Base-by-base conservation (phyloP, 2,888 invertebrate genomes). In the Meganola albula region DNA sequence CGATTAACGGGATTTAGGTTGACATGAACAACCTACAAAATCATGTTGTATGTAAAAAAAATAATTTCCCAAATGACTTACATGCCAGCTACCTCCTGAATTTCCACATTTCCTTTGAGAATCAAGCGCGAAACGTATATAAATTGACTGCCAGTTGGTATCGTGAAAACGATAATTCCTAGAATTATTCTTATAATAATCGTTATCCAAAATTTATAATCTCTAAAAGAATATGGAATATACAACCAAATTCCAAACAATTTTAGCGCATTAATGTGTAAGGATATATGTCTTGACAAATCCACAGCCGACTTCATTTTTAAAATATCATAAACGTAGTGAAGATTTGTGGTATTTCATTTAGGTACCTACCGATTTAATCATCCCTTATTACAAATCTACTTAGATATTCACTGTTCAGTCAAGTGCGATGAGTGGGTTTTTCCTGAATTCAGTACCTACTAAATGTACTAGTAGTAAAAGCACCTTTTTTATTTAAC, bases 31-130 rank as follows among this genome's bases (percentile, higher is more conserved):
- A n/a, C n/a, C n/a, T n/a, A n/a, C n/a, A n/a, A n/a, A n/a, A n/a
- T n/a, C n/a, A n/a, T n/a, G n/a, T n/a, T n/a, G n/a, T n/a, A n/a
- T n/a, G n/a, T n/a, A n/a, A n/a, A n/a, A n/a, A n/a, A n/a, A n/a
- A n/a, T n/a, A n/a, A n/a, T n/a, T n/a, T n/a, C n/a, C n/a, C 33
- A 22, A 18, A 28, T 21, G 25, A 66, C 74, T 67, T 49, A 76
- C 75, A 63, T 61, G 2, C 63, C 57, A 34, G 64, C 67, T 1
- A 67, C 54, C 39, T 63, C 63, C 32, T 69, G 63, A 37, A 76
- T 58, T 33, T 67, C 57, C 21, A 54, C 56, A 13, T 61, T 43
- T 2, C 61, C 63, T 1, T 63, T 54, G n/a, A 40, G 18, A 7
- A 70, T 37, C 22, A 68, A 41, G 16, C 54, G 60, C 16, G 67